phyloP scores from a whole-genome alignment of 2,888 invertebrate genomes.

The Shargacucullia verbasci region DNA sequence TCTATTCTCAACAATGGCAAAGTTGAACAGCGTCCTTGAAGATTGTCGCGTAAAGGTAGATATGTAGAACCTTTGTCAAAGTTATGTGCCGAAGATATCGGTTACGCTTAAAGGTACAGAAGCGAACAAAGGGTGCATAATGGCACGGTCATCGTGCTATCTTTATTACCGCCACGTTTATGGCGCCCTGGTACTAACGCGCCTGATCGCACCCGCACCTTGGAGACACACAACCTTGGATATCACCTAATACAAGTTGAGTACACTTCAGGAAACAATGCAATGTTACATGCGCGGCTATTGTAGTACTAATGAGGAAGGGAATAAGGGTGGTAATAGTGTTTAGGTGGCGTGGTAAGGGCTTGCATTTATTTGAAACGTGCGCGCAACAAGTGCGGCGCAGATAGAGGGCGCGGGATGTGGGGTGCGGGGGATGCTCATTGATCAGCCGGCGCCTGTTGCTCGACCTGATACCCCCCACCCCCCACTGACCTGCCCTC shows the following conservation, averaged over 20 bases:
- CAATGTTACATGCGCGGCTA: slow-evolving; percentile 44
- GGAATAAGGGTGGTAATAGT: slow-evolving; percentile 34
- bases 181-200: slow-evolving; percentile 46
- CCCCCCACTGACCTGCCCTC: slow-evolving; percentile 57
- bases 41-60: slow-evolving; percentile 24
- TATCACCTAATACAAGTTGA: slow-evolving; percentile 45
- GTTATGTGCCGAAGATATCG: slow-evolving; percentile 46
- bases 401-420: slow-evolving; percentile 67
- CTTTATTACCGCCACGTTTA: slow-evolving; percentile 57
- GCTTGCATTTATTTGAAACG: slow-evolving; percentile 62
- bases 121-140: slow-evolving; percentile 53
- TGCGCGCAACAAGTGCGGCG: slow-evolving; percentile 87
- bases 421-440: slow-evolving; percentile 70
- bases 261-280: slow-evolving; percentile 53
- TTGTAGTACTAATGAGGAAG: slow-evolving; percentile 26
- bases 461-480: slow-evolving; percentile 69
- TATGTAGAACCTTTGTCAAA: slow-evolving; percentile 31
- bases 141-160: slow-evolving; percentile 60
- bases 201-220: slow-evolving; percentile 40
- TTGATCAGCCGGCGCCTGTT: slow-evolving; percentile 86
- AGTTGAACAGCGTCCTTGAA: slow-evolving; percentile 36
- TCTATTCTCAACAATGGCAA: slow-evolving; percentile 37
- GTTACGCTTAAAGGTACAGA: slow-evolving; percentile 41
- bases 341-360: slow-evolving; percentile 19
- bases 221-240: slow-evolving; percentile 35